These are phyloP conservation scores for Microchrysa polita DNA, from an alignment of 2,888 invertebrate species.

Conservation along the genomic window DNA sequence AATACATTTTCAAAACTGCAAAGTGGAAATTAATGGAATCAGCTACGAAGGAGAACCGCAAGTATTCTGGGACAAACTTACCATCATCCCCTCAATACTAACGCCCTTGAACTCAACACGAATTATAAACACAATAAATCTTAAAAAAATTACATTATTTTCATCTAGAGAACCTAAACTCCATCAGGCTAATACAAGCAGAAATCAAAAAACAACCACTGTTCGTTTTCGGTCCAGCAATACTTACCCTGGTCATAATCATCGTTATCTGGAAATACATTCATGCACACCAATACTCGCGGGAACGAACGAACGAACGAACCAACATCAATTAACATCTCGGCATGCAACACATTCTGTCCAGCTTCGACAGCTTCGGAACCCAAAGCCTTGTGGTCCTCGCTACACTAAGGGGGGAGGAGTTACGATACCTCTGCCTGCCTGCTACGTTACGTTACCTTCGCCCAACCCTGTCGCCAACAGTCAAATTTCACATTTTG, in stretches of 20 bases:
- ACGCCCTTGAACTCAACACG: too few species aligned
- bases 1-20: slow-evolving; percentile 20
- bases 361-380: background rate
- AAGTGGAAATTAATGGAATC: slow-evolving; percentile 21
- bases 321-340: too few species aligned
- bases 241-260: background rate
- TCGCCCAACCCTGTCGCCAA: too few species aligned
- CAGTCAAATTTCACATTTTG: too few species aligned
- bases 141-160: too few species aligned
- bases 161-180: too few species aligned
- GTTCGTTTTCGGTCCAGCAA: too few species aligned
- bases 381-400: too few species aligned
- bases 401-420: slow-evolving; percentile 14
- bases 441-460: too few species aligned
- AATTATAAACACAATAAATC: too few species aligned
- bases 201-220: background rate
- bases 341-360: too few species aligned
- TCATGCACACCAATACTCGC: background rate
- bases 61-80: slow-evolving; percentile 26
- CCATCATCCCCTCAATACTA: slow-evolving; percentile 9
- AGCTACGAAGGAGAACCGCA: slow-evolving; percentile 11
- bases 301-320: background rate
- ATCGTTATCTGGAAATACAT: background rate
- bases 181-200: background rate
- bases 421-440: too few species aligned